A percentile compares a stretch with the other conserved stretches of the same genome.
Evolutionary conservation across 1,140 invertebrate genomes (phyloP).

Genomic region (Sesamia nonagrioides): DNA sequence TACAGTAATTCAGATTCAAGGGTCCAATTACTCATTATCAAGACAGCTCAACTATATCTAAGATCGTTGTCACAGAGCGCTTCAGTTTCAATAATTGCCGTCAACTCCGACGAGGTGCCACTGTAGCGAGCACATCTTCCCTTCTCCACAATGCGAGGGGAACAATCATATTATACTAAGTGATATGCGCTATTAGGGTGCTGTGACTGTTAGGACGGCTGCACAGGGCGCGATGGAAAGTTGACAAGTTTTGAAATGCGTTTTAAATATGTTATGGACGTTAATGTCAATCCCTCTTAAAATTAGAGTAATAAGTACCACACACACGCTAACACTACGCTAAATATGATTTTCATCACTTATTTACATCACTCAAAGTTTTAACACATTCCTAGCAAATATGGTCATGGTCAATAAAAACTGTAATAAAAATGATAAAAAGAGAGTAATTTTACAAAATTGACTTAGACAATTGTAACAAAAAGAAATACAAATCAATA

Average conservation of each 20-base stretch:
- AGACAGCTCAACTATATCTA: background rate
- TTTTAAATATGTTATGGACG: background rate
- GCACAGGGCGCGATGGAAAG: constrained; percentile 7
- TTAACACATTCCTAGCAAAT: no score
- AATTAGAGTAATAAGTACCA: background rate
- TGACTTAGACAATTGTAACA: no score
- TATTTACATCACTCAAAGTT: no score
- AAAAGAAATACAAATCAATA: background rate
- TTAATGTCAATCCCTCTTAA: background rate
- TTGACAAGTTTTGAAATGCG: background rate
- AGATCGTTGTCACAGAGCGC: background rate
- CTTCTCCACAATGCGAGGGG: background rate
- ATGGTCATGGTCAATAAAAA: no score
- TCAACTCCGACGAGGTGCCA: background rate
- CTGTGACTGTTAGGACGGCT: constrained; percentile 7
- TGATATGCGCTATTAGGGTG: constrained; percentile 72
- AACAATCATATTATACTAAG: constrained; percentile 79
- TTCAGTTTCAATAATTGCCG: background rate
- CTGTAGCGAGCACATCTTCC: background rate
- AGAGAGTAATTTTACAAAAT: no score
- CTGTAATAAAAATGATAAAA: no score
- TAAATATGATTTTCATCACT: no score
- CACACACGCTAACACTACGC: no score
- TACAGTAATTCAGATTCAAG: no score
- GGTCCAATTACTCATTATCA: background rate